Conservation (phyloP, 2,797 vertebrate species). For the Gila robusta region DNA sequence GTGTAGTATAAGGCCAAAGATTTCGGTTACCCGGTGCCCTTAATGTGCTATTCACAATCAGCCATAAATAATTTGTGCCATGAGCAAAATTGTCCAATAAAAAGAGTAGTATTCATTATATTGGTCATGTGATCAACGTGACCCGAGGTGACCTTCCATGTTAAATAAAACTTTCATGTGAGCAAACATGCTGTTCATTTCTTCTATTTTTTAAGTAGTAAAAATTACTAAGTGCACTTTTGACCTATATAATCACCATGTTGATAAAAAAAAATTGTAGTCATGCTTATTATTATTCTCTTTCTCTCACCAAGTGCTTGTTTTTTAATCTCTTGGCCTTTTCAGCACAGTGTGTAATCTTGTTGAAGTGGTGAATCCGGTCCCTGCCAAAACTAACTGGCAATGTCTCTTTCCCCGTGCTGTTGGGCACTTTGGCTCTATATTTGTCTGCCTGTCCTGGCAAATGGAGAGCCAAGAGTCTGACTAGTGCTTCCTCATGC, state of each 20-base stretch:
- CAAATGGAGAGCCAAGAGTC: conserved; percentile 28
- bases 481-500: conserved; percentile 38
- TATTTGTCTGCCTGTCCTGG: conserved; percentile 42
- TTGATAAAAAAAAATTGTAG: conserved; percentile 10
- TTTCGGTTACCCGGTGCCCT: background rate
- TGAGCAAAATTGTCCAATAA: background rate
- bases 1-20: background rate
- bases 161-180: background rate
- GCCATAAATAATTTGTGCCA: background rate
- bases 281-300: conserved; percentile 23
- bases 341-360: conserved; percentile 51
- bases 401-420: conserved; percentile 31
- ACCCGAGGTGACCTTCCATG: background rate
- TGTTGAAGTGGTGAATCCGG: conserved; percentile 50
- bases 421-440: conserved; percentile 27
- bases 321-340: conserved; percentile 56
- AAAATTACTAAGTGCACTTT: conserved; percentile 11
- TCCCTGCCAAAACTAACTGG: conserved; percentile 39
- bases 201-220: background rate
- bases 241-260: conserved; percentile 28
- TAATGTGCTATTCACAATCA: background rate
- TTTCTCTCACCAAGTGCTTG: conserved; percentile 27
- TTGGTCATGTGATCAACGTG: background rate
- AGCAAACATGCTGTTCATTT: background rate
- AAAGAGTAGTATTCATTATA: background rate